Conservation (phyloP, 2,888 invertebrate species). For the Alloplasta piceator region DNA sequence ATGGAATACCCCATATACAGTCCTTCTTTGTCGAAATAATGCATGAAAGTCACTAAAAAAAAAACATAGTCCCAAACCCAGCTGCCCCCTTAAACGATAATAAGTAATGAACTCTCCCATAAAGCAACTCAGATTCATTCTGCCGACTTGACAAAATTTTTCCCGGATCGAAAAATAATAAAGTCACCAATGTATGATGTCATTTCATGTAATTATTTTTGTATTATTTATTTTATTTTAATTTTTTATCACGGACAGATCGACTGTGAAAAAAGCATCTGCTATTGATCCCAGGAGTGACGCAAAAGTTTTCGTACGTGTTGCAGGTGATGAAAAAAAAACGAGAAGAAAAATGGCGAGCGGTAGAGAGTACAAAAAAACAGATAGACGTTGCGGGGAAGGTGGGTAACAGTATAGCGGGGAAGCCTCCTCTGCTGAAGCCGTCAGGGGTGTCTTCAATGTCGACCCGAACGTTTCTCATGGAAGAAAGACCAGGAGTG, state of each 20-base stretch:
- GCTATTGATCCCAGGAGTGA: background rate
- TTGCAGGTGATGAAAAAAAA: background rate
- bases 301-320: conserved; percentile 5
- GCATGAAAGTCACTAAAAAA: no score
- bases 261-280: background rate
- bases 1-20: no score
- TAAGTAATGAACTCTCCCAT: background rate
- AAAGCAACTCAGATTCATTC: background rate
- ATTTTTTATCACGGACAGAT: background rate
- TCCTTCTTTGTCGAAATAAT: no score
- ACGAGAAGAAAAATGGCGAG: background rate
- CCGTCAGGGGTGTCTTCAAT: conserved; percentile 43
- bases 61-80: background rate
- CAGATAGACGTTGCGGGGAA: no score
- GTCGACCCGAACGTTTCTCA: conserved; percentile 38
- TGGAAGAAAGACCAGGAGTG: conserved; percentile 20
- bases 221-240: background rate
- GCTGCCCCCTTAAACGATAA: no score
- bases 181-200: no score
- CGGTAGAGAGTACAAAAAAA: background rate
- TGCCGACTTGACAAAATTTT: background rate
- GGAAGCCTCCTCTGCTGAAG: conserved; percentile 5
- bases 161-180: background rate
- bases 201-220: background rate
- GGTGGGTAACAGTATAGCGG: no score